A percentile compares a stretch with the other conserved stretches of the same genome.
Evolutionary conservation across 2,797 vertebrate genomes (phyloP).

Genomic region (Leptoclinus maculatus): DNA sequence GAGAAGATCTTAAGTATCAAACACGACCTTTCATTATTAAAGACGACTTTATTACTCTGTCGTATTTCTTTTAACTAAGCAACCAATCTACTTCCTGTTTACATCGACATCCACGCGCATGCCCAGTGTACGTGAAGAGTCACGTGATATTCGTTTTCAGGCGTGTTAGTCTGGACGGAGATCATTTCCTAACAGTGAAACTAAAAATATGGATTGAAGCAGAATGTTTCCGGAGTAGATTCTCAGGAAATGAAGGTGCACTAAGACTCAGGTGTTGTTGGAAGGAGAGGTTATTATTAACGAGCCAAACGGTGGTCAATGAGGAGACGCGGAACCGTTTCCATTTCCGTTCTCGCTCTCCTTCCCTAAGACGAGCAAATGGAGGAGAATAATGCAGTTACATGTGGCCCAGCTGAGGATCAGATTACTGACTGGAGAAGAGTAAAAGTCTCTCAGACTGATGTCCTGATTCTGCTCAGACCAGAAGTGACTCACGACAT

Average conservation of each 20-base stretch:
- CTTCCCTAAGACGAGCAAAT: background rate
- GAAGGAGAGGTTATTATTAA: constrained; percentile 2
- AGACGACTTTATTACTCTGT: too few relatives aligned
- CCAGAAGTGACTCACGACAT: background rate
- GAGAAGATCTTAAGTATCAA: too few relatives aligned
- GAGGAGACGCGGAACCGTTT: background rate
- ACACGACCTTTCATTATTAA: too few relatives aligned
- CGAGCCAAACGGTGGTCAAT: background rate
- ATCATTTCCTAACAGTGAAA: background rate
- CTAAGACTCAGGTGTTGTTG: accelerated
- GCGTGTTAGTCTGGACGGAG: too few relatives aligned
- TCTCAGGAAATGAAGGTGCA: background rate
- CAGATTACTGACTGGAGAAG: constrained; percentile 18
- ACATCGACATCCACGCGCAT: too few relatives aligned
- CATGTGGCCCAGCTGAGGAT: constrained; percentile 8
- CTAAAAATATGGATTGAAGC: background rate
- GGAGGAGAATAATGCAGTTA: constrained; percentile 30
- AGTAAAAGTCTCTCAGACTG: background rate
- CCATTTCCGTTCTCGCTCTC: constrained; percentile 16
- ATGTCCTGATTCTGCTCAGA: background rate
- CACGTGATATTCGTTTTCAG: too few relatives aligned
- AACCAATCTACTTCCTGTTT: too few relatives aligned
- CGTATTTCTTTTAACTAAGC: too few relatives aligned
- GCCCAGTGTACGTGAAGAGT: too few relatives aligned
- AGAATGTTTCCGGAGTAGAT: background rate